phyloP scores from a whole-genome alignment of 1,140 invertebrate genomes.

The Tenebrio molitor region DNA sequence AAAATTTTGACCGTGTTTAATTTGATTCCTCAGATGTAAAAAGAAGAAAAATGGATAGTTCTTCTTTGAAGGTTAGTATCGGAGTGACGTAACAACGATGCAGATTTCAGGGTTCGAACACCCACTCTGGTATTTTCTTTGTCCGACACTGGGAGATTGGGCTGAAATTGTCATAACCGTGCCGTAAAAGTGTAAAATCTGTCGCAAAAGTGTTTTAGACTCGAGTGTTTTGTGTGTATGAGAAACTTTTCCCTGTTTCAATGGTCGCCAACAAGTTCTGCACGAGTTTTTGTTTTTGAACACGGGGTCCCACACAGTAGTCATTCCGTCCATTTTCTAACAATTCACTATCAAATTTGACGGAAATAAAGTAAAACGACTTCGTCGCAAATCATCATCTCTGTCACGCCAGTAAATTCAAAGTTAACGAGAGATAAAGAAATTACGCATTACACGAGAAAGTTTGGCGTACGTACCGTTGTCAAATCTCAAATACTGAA shows the following conservation, averaged over 20 bases:
- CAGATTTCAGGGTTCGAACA: slow-evolving; percentile 59
- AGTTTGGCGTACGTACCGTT: too few relatives aligned
- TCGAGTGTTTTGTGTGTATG: slow-evolving; percentile 32
- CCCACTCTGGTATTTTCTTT: slow-evolving; percentile 41
- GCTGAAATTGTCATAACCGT: slow-evolving; percentile 57
- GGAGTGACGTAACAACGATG: slow-evolving; percentile 69
- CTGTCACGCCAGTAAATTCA: neutral
- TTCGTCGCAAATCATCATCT: neutral
- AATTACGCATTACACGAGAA: neutral
- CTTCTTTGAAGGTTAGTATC: slow-evolving; percentile 83
- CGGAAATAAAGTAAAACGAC: neutral
- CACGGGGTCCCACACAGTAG: slow-evolving; percentile 8
- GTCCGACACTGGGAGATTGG: slow-evolving; percentile 64
- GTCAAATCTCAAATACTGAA: too few relatives aligned
- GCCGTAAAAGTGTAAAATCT: slow-evolving; percentile 32
- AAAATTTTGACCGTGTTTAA: too few relatives aligned
- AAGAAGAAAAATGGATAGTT: slow-evolving; percentile 83
- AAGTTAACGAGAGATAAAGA: neutral
- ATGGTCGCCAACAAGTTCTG: slow-evolving; percentile 14
- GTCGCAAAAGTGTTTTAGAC: slow-evolving; percentile 29
- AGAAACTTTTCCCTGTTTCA: slow-evolving; percentile 19
- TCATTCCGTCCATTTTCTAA: neutral
- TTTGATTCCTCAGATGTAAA: slow-evolving; percentile 75
- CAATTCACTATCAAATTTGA: neutral
- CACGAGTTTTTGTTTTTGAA: slow-evolving; percentile 20